Base-by-base conservation (phyloP, 2,113 vertebrate species). In the Corythoichthys intestinalis region DNA sequence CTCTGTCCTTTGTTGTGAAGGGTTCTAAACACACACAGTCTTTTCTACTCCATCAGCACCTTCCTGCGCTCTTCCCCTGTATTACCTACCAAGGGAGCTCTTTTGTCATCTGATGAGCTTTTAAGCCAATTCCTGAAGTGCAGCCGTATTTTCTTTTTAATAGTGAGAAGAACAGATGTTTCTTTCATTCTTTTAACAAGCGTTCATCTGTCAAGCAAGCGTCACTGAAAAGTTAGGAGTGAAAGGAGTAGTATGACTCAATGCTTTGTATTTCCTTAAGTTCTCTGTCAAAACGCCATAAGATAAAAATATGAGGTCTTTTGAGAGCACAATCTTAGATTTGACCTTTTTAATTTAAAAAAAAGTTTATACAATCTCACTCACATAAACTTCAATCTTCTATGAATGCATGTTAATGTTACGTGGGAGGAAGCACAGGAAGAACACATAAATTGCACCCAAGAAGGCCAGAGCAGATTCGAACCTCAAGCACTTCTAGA, bases 201-300 rank as follows among this genome's bases (percentile, higher is more conserved):
- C 47, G 60, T 78, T 70, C 71, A 69, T 70, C 49, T 70, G 66
- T 44, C 72, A 70, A 9, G 6, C 56, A 64, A 69, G 63, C 46
- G 57, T 72, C 77, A 53, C 72, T 48, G 65, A 57, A 52, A 8
- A 2, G 63, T 73, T 67, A 76, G 57, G 66, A 67, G 69, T 69
- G 69, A 65, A 81, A 75, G 66, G 49, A 76, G 71, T 67, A 70
- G 80, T 74, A 81, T 73, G 66, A 73, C 60, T 54, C 52, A 69
- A 46, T 75, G 60, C 65, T 49, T 56, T 47, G 35, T 61, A 37
- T 63, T 61, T 70, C 66, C 70, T 71, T 35, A 79, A 79, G 66
- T 75, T 74, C 61, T 56, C 39, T 13, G 5, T 66, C 54, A 61
- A 64, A 76, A n/a, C 70, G 50, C 38, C 50, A 8, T 8, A 53